Conservation (phyloP, 2,113 vertebrate species). For the Sinocyclocheilus anshuiensis region DNA sequence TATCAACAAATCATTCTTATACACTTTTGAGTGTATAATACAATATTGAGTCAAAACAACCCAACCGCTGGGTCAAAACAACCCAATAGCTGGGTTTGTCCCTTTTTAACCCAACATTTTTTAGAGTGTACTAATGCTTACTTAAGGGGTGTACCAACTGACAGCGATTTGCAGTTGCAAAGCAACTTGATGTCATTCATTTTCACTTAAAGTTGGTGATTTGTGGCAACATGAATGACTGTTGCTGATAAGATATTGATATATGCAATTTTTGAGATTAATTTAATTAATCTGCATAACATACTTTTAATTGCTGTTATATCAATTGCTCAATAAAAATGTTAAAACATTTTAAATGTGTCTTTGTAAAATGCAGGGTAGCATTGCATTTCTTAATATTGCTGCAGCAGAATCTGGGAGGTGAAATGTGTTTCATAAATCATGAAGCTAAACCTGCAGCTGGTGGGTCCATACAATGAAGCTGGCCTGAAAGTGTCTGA, state of each 20-base stretch:
- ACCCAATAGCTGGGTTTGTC: no score
- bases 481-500: neutral
- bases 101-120: no score
- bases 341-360: neutral
- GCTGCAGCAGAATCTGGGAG: neutral
- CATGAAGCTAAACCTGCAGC: neutral
- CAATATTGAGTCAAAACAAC: no score
- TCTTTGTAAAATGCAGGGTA: neutral
- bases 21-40: neutral
- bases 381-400: neutral
- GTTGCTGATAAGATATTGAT: neutral
- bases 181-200: neutral
- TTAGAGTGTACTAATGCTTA: no score
- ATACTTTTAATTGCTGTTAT: neutral
- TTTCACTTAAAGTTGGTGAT: neutral
- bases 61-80: no score
- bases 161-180: neutral
- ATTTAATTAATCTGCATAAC: neutral
- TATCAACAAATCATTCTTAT: neutral
- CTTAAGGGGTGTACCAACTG: neutral
- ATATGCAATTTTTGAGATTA: neutral
- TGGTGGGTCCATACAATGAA: neutral
- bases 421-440: conserved; percentile 14
- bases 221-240: conserved; percentile 54
- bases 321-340: neutral